A percentile compares a stretch with the other conserved stretches of the same genome.
These are phyloP conservation scores for Eurystomus gularis DNA, from an alignment of 2,113 vertebrate species.

Conservation along the genomic window DNA sequence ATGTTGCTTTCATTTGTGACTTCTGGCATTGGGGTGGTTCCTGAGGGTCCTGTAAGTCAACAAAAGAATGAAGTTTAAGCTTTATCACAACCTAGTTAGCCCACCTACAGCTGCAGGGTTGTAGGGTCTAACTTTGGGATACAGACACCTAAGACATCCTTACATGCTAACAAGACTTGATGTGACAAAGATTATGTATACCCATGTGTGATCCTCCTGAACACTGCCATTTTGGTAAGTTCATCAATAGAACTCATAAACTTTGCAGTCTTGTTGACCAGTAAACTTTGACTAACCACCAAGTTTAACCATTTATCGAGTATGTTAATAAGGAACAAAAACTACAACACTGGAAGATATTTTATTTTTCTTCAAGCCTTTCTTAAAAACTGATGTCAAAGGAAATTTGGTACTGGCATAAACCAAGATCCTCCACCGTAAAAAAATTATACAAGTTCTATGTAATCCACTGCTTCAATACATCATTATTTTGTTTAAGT, in stretches of 20 bases:
- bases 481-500: not conserved
- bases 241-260: not conserved
- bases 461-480: not conserved
- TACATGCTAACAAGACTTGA: not conserved
- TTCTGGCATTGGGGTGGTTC: not conserved
- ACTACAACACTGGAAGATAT: not conserved
- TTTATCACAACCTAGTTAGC: not conserved
- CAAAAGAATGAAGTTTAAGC: not conserved
- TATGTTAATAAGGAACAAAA: not conserved
- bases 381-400: not conserved
- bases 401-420: not conserved
- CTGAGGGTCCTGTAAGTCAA: not conserved
- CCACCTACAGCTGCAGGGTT: not conserved
- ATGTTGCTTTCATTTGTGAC: not conserved
- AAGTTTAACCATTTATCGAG: not conserved
- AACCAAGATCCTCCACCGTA: not conserved
- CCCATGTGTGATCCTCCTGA: not conserved
- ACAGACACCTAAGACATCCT: not conserved
- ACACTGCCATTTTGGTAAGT: not conserved
- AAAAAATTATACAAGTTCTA: not conserved
- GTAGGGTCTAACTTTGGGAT: not conserved
- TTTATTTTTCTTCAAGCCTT: not conserved
- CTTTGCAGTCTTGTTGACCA: not conserved
- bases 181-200: not conserved
- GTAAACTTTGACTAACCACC: not conserved